Evolutionary conservation across 2,797 vertebrate species (phyloP).

Genomic region (Parauchenoglanis punctatus): DNA sequence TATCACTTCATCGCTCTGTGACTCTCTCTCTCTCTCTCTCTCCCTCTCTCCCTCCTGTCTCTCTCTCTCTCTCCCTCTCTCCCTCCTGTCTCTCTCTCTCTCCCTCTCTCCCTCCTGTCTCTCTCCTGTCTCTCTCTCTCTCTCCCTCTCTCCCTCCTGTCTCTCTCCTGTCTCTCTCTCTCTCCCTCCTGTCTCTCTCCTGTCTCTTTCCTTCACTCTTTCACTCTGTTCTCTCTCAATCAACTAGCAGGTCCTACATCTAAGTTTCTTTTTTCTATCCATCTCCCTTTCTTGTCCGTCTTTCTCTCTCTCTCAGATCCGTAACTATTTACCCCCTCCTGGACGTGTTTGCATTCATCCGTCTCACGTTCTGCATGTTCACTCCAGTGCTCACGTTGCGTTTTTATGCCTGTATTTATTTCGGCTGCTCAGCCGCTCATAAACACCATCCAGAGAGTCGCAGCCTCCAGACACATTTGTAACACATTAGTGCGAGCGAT

Average conservation of each 20-base stretch:
- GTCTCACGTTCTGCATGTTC: slow-evolving; percentile 9
- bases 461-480: slow-evolving; percentile 38
- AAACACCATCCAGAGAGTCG: slow-evolving; percentile 36
- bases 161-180: background rate
- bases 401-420: slow-evolving; percentile 39
- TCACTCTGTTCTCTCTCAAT: background rate
- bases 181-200: background rate
- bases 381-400: slow-evolving; percentile 40
- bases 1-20: background rate
- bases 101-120: too few relatives aligned
- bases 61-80: background rate
- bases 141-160: background rate
- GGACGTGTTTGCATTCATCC: slow-evolving; percentile 40
- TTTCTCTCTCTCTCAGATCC: too few relatives aligned
- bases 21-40: background rate
- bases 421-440: slow-evolving; percentile 57
- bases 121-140: background rate
- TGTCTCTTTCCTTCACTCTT: background rate
- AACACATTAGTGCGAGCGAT: slow-evolving; percentile 37
- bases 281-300: too few relatives aligned
- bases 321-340: slow-evolving; percentile 14
- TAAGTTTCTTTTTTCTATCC: too few relatives aligned
- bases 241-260: background rate
- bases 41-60: too few relatives aligned
- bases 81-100: too few relatives aligned